Base-by-base conservation (phyloP, 2,113 vertebrate genomes). In the Siniperca knerii region DNA sequence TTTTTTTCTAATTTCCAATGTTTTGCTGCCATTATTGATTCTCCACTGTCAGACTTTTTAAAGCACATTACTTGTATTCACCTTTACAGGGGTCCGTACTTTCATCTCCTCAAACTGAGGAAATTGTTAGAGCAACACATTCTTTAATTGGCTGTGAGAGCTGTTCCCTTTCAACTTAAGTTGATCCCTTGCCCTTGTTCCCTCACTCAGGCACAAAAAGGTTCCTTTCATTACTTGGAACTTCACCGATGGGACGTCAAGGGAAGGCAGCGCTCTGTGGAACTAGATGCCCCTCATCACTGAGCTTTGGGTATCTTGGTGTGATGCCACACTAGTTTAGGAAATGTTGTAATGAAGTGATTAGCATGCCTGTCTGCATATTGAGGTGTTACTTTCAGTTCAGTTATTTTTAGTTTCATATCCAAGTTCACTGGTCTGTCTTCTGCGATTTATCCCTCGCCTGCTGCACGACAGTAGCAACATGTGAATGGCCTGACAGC, bases 401-500 rank as follows among this genome's bases (percentile, higher is more conserved):
- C 25, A 18, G 35, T 75, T 75, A n/a, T 55, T 78, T 78, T 50
- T 48, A 48, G 57, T 55, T 78, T 54, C 12, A n/a, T 37, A 57
- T 70, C 2, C n/a, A 48, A 16, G 57, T 66, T 79, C 58, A 50
- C 7, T 72, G 15, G 40, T 83, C 68, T 42, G 62, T 77, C 60
- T 71, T 25, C 11, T 71, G 10, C 0, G 2, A 64, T 86, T 67
- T 75, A 62, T n/a, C 4, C 10, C 29, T 44, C 7, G 0, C 37
- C 37, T 50, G 16, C 33, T 48, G 42, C 55, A 68, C 1, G 7
- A n/a, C 8, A 1, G 16, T 10, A 70, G 52, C 21, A 0, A 75
- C 11, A 74, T 55, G 21, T 50, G 29, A 46, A 64, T 52, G 18
- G n/a, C 20, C 58, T 6, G 8, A 29, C n/a, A 77, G 35, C 1